Percentiles rank a stretch among this genome's conserved stretches.
Evolutionary conservation across 1,140 invertebrate species (phyloP).

Genomic region (Helicoverpa armigera): DNA sequence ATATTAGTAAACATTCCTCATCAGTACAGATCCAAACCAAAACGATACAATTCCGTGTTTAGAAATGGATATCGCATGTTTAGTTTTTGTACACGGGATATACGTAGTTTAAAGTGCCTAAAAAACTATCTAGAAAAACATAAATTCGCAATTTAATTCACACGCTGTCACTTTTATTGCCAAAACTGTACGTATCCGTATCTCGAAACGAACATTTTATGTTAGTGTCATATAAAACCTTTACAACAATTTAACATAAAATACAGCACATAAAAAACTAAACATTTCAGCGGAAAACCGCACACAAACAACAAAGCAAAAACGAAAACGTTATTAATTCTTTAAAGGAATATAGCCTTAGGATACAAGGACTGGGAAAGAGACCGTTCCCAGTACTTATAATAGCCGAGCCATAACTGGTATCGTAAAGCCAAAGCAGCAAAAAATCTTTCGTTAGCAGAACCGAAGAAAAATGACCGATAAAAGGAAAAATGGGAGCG

Average conservation of each 20-base stretch:
- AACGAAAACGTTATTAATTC: conserved; percentile 35
- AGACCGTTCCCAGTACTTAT: conserved; percentile 1
- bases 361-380: background rate
- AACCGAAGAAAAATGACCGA: conserved; percentile 4
- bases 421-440: conserved; percentile 27
- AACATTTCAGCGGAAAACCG: conserved; percentile 32
- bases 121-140: conserved; percentile 21
- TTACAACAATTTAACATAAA: conserved; percentile 51
- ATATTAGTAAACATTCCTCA: background rate
- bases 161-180: conserved; percentile 28
- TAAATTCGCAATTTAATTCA: conserved; percentile 27
- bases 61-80: background rate
- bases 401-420: conserved; percentile 38
- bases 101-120: background rate
- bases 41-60: too few relatives aligned
- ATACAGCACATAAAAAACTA: conserved; percentile 46
- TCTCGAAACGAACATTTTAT: conserved; percentile 32
- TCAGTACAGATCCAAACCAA: too few relatives aligned
- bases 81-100: background rate
- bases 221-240: conserved; percentile 46
- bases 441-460: conserved; percentile 37
- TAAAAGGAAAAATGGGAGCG: conserved; percentile 7
- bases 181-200: conserved; percentile 34
- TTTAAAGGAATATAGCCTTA: conserved; percentile 27
- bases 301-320: conserved; percentile 5